Evolutionary conservation across 1,140 invertebrate genomes (phyloP).

Genomic region (Pteromalus puparum): DNA sequence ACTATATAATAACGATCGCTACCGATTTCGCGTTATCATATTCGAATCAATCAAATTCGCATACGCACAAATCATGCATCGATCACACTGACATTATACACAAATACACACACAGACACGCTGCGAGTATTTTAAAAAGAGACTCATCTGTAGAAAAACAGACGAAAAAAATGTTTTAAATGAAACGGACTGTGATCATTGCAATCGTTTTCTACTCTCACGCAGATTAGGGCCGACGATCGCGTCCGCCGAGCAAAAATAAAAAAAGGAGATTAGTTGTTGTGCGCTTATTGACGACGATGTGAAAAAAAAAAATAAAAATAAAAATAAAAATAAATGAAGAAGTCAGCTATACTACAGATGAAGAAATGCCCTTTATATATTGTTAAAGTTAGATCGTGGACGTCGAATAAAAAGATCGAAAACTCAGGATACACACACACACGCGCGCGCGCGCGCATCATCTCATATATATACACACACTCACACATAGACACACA

Average conservation of each 20-base stretch:
- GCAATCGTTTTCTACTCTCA: constrained; percentile 66
- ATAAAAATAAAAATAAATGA: too few relatives aligned
- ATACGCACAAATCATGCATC: background rate
- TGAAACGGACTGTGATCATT: constrained; percentile 69
- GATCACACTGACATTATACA: background rate
- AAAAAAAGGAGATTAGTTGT: constrained; percentile 26
- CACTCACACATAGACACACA: background rate
- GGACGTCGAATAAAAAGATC: background rate
- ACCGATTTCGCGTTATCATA: too few relatives aligned
- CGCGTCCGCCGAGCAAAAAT: background rate
- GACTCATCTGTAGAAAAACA: background rate
- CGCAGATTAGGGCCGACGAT: constrained; percentile 36
- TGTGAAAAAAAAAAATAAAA: constrained; percentile 17
- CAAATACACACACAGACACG: background rate
- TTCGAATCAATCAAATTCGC: background rate
- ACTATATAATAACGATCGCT: too few relatives aligned
- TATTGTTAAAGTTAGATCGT: constrained; percentile 27
- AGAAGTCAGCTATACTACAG: background rate
- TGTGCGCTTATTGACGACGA: constrained; percentile 23
- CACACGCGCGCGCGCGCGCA: background rate
- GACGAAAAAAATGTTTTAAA: constrained; percentile 13
- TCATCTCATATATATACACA: background rate
- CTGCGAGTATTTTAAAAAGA: background rate
- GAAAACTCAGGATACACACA: background rate
- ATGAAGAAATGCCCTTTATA: constrained; percentile 25